Evolutionary conservation across 2,888 invertebrate genomes (phyloP).

Genomic region (Erpobdella octoculata): DNA sequence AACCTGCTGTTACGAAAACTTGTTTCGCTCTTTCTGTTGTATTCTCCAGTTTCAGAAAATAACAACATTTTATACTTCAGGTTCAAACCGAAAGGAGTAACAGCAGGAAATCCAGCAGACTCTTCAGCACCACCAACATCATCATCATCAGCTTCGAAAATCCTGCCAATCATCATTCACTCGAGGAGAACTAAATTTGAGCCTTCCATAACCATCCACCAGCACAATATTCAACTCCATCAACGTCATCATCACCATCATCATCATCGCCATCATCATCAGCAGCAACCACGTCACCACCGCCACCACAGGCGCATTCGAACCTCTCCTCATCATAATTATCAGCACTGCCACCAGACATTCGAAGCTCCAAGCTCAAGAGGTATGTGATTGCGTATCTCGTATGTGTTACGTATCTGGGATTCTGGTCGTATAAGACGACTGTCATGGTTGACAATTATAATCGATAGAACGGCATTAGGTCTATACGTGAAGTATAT

Average conservation of each 20-base stretch:
- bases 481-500: no score
- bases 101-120: background rate
- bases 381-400: background rate
- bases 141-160: background rate
- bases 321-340: background rate
- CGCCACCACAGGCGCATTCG: no score
- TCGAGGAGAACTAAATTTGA: background rate
- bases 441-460: no score
- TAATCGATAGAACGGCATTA: no score
- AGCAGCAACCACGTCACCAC: background rate
- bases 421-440: no score
- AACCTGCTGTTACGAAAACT: no score
- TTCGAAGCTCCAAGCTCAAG: background rate
- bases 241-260: background rate
- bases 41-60: no score
- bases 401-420: no score
- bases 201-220: slow-evolving; percentile 14
- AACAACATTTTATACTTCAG: background rate
- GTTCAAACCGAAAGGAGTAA: background rate
- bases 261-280: background rate
- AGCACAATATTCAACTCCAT: slow-evolving; percentile 1
- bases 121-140: background rate
- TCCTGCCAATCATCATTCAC: slow-evolving; percentile 9
- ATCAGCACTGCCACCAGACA: background rate
- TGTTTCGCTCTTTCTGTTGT: no score